phyloP scores from a whole-genome alignment of 2,888 invertebrate species.

The Lycaena phlaeas region DNA sequence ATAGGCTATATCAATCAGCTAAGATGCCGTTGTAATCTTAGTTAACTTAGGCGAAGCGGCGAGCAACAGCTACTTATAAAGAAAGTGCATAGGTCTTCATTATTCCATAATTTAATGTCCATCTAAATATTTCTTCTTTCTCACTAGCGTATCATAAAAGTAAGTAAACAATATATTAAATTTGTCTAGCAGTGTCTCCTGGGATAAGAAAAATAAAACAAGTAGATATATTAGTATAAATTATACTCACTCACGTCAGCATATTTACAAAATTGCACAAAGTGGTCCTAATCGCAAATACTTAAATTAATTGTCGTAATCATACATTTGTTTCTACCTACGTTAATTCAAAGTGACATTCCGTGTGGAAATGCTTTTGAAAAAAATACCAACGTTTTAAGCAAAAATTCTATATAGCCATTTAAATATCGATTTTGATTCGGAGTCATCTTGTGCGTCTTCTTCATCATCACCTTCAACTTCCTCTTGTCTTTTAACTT shows the following conservation, averaged over 20 bases:
- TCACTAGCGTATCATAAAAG: no score
- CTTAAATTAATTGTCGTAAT: slow-evolving; percentile 20
- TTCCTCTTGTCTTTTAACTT: not conserved
- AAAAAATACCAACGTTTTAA: slow-evolving; percentile 28
- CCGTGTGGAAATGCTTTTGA: slow-evolving; percentile 34
- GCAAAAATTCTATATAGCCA: slow-evolving; percentile 33
- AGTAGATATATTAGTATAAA: slow-evolving; percentile 18
- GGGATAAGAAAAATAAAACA: no score
- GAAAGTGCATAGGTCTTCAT: no score
- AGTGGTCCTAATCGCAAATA: slow-evolving; percentile 34
- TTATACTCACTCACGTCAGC: slow-evolving; percentile 26
- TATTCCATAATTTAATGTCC: no score
- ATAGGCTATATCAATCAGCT: no score
- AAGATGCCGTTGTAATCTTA: no score
- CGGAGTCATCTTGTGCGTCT: slow-evolving; percentile 14
- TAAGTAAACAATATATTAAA: no score
- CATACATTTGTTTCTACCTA: slow-evolving; percentile 19
- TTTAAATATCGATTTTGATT: slow-evolving; percentile 29
- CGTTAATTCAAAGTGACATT: slow-evolving; percentile 36
- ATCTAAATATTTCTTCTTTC: no score
- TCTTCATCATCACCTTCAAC: slow-evolving; percentile 11
- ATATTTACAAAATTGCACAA: slow-evolving; percentile 71
- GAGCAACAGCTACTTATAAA: no score
- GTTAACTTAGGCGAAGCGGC: no score
- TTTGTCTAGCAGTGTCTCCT: no score